These are phyloP conservation scores for Magallana ariakensis DNA, from an alignment of 1,140 invertebrate species.

Conservation along the genomic window DNA sequence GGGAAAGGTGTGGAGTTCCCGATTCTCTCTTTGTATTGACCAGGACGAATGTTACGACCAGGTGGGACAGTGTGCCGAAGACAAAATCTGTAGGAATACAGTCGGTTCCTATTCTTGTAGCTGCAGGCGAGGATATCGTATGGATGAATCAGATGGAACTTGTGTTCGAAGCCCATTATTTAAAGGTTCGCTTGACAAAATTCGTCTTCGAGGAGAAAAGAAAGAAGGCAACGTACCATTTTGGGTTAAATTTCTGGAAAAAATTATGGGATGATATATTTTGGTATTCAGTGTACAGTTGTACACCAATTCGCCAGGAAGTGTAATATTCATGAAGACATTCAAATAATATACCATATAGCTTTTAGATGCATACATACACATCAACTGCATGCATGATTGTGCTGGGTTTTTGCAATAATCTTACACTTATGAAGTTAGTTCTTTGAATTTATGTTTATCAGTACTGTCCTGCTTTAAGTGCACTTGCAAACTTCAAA, in stretches of 20 bases:
- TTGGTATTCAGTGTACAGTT: no score
- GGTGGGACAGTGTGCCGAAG: conserved; percentile 26
- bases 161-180: conserved; percentile 7
- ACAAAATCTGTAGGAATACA: conserved; percentile 50
- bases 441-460: no score
- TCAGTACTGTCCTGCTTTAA: no score
- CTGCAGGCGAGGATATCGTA: conserved; percentile 45
- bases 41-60: conserved; percentile 55
- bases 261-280: background rate
- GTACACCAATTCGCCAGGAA: no score
- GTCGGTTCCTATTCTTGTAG: conserved; percentile 44
- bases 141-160: background rate
- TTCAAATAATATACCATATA: no score
- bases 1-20: conserved; percentile 50
- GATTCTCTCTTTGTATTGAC: conserved; percentile 52
- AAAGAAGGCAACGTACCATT: background rate
- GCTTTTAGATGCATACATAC: no score
- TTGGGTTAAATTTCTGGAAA: conserved; percentile 16
- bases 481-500: no score
- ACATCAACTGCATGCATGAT: no score
- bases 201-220: background rate
- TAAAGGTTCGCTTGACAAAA: conserved; percentile 24
- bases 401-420: no score
- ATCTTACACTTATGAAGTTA: no score
- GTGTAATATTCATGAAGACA: no score